Evolutionary conservation across 2,797 vertebrate genomes (phyloP).

Genomic region (Esox lucius): DNA sequence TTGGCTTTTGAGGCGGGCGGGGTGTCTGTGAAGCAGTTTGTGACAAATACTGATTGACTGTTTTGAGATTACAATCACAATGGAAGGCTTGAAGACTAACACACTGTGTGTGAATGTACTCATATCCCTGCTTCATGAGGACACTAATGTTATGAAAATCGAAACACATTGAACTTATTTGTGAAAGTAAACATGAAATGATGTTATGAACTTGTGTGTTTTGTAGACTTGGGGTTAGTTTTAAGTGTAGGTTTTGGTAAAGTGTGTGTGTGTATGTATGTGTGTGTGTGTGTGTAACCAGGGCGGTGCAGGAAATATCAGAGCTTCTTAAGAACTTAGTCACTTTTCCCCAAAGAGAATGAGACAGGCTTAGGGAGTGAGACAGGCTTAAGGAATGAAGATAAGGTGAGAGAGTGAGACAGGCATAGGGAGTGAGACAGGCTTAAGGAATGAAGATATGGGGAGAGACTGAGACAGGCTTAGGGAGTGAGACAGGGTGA

Average conservation of each 20-base stretch:
- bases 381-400: conserved; percentile 5
- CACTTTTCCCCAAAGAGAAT: conserved; percentile 43
- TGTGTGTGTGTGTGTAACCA: conserved; percentile 21
- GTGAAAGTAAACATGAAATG: too few species aligned
- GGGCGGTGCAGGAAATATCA: conserved; percentile 57
- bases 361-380: conserved; percentile 1
- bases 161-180: too few species aligned
- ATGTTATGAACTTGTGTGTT: too few species aligned
- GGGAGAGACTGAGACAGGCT: conserved; percentile 11
- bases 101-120: too few species aligned
- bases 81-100: too few species aligned
- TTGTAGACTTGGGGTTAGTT: too few species aligned
- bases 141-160: too few species aligned
- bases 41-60: too few species aligned
- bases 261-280: conserved; percentile 18
- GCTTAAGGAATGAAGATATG: conserved; percentile 9
- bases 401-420: conserved; percentile 8
- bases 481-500: background rate
- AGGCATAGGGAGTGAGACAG: background rate
- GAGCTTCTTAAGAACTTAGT: conserved; percentile 68
- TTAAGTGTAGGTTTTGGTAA: background rate
- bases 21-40: too few species aligned
- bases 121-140: too few species aligned
- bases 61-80: too few species aligned
- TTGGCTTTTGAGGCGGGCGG: too few species aligned